These are phyloP conservation scores for Cichlasoma orientale DNA, from an alignment of 2,797 vertebrate species.

Conservation along the genomic window DNA sequence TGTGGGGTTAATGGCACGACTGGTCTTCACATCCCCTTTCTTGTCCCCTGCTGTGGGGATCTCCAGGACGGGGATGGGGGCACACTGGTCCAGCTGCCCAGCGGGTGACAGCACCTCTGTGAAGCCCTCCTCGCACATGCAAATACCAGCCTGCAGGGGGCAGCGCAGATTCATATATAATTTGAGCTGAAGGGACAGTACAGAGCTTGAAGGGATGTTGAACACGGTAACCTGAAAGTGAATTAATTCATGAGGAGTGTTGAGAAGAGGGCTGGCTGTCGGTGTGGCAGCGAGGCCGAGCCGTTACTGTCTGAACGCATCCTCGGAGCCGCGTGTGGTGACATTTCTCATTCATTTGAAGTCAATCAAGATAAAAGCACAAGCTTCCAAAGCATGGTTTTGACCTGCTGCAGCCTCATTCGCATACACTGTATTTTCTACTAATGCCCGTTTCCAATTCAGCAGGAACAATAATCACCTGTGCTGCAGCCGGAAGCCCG, in stretches of 20 bases:
- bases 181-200: background rate
- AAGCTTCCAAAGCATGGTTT: background rate
- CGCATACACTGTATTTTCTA: background rate
- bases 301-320: background rate
- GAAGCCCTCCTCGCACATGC: constrained; percentile 93
- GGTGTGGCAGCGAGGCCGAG: background rate
- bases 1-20: constrained; percentile 92
- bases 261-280: background rate
- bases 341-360: background rate
- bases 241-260: background rate
- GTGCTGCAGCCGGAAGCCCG: background rate
- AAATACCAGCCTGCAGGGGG: constrained; percentile 85
- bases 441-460: background rate
- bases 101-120: constrained; percentile 91
- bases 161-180: constrained; percentile 41
- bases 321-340: background rate
- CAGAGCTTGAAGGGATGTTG: background rate
- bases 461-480: background rate
- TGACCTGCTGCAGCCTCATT: constrained; percentile 3
- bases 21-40: constrained; percentile 94
- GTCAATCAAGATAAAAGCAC: constrained; percentile 29
- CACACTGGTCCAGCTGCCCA: constrained; percentile 91
- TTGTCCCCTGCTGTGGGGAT: constrained; percentile 91
- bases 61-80: constrained; percentile 92
- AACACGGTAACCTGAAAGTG: background rate